Conservation (phyloP, 2,113 vertebrate species). For the Condylura cristata region DNA sequence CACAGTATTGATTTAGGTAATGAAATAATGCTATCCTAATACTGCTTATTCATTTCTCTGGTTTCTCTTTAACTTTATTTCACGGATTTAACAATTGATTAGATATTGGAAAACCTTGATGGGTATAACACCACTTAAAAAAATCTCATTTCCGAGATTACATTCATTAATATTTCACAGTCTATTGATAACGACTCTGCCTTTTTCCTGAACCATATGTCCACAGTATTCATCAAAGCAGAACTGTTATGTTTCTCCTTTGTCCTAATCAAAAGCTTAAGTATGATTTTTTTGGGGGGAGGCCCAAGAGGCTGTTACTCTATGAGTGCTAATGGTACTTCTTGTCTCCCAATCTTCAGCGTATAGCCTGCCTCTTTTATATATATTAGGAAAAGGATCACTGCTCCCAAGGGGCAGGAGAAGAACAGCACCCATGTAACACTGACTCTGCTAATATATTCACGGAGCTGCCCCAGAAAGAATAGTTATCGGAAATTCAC, state of each 20-base stretch:
- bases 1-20: slow-evolving; percentile 45
- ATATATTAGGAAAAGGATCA: background rate
- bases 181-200: background rate
- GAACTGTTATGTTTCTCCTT: background rate
- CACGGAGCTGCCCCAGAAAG: background rate
- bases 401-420: background rate
- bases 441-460: background rate
- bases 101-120: slow-evolving; percentile 55
- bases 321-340: background rate
- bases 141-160: slow-evolving; percentile 65
- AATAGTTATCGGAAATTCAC: background rate
- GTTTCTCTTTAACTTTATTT: background rate
- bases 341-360: background rate
- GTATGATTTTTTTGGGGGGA: background rate
- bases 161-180: slow-evolving; percentile 20
- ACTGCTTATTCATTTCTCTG: background rate
- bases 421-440: background rate
- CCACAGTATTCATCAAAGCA: background rate
- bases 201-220: background rate
- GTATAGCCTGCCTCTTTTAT: background rate
- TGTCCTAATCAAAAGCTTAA: background rate
- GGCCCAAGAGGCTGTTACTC: background rate
- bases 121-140: slow-evolving; percentile 27
- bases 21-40: slow-evolving; percentile 32
- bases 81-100: background rate